Percentiles rank a stretch among this genome's conserved stretches.
Evolutionary conservation across 1,140 invertebrate genomes (phyloP).

Genomic region (Maconellicoccus hirsutus): DNA sequence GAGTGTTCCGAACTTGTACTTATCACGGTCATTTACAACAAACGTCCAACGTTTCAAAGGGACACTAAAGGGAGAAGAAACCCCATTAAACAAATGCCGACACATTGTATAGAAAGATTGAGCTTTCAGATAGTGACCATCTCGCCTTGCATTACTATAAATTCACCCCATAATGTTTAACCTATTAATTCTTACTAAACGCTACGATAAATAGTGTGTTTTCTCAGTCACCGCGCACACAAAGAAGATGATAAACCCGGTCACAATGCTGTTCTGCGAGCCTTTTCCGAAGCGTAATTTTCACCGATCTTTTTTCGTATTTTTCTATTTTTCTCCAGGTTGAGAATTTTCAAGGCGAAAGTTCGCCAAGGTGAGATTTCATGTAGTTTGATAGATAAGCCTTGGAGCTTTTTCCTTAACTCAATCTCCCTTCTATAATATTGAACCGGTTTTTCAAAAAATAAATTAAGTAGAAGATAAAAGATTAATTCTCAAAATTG

Average conservation of each 20-base stretch:
- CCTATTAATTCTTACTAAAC: slow-evolving; percentile 9
- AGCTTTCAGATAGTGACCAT: not conserved
- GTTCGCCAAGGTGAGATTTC: too few species aligned
- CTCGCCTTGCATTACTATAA: slow-evolving; percentile 3
- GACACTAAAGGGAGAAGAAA: slow-evolving; percentile 7
- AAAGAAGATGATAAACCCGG: not conserved
- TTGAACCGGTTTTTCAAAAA: too few species aligned
- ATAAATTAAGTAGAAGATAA: too few species aligned
- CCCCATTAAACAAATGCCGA: slow-evolving; percentile 7
- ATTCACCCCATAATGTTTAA: slow-evolving; percentile 9
- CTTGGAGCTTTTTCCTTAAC: too few species aligned
- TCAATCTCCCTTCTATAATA: too few species aligned
- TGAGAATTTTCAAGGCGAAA: too few species aligned
- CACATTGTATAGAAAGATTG: slow-evolving; percentile 4
- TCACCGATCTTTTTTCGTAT: not conserved
- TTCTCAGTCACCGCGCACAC: not conserved
- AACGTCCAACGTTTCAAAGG: slow-evolving; percentile 7
- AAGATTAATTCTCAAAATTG: too few species aligned
- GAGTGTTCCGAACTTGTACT: not conserved
- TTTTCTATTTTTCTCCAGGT: too few species aligned
- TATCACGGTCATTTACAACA: slow-evolving; percentile 4
- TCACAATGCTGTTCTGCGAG: not conserved
- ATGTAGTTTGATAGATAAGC: too few species aligned
- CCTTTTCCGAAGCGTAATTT: not conserved
- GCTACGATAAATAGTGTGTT: not conserved